These are phyloP conservation scores for Oreochromis aureus DNA, from an alignment of 2,113 vertebrate species.

Conservation along the genomic window DNA sequence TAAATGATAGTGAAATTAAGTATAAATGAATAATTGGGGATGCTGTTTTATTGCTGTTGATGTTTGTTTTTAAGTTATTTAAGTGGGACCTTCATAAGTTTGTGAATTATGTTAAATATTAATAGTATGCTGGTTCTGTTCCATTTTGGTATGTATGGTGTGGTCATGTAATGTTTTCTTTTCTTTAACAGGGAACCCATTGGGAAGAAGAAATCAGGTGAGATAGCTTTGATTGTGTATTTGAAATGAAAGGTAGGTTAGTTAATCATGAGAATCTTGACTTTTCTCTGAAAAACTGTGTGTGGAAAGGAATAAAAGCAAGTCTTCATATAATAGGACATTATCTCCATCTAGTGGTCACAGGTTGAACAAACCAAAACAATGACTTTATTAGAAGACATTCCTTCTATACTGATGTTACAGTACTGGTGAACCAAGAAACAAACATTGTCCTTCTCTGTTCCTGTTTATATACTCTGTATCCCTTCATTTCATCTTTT, in stretches of 20 bases:
- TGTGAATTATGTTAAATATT: neutral
- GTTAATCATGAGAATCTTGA: neutral
- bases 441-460: neutral
- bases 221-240: slow-evolving; percentile 36
- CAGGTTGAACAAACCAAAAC: neutral
- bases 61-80: neutral
- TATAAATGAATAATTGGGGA: neutral
- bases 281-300: neutral
- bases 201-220: slow-evolving; percentile 93
- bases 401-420: neutral
- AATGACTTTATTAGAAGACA: neutral
- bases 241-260: neutral
- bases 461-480: neutral
- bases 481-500: slow-evolving; percentile 1
- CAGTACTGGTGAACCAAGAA: neutral
- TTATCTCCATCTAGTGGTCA: slow-evolving; percentile 49
- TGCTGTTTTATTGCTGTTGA: neutral
- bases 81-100: neutral
- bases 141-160: neutral
- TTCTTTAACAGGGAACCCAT: slow-evolving; percentile 82
- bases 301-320: neutral
- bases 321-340: neutral
- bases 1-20: neutral
- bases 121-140: neutral
- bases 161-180: slow-evolving; percentile 7